Conservation (phyloP, 2,888 invertebrate species). For the Trichacis sp. region DNA sequence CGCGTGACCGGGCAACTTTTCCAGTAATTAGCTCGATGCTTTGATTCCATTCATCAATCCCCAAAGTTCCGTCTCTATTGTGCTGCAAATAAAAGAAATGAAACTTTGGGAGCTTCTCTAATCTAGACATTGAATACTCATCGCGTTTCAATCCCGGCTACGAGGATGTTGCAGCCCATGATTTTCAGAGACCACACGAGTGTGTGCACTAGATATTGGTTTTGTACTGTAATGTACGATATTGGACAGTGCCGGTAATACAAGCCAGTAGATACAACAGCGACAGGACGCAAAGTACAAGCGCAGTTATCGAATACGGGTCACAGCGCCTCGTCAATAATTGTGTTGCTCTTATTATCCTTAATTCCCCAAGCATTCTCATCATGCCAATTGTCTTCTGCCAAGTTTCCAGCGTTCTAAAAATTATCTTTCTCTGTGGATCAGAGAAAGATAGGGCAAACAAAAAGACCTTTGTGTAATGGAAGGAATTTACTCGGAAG, state of each 20-base stretch:
- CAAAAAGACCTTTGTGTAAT: too few relatives aligned
- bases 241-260: constrained; percentile 19
- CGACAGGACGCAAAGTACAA: constrained; percentile 20
- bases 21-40: too few relatives aligned
- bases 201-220: constrained; percentile 13
- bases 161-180: not conserved
- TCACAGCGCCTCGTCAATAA: constrained; percentile 62
- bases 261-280: constrained; percentile 14
- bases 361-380: not conserved
- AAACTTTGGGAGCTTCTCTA: not conserved
- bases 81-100: not conserved
- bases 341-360: constrained; percentile 41
- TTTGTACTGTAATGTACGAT: constrained; percentile 8
- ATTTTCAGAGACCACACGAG: constrained; percentile 7
- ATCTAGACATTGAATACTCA: not conserved
- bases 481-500: too few relatives aligned
- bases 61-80: not conserved
- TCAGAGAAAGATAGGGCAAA: not conserved
- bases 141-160: constrained; percentile 9
- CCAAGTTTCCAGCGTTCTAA: not conserved
- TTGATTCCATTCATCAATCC: too few relatives aligned
- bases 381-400: not conserved
- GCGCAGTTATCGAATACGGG: constrained; percentile 60
- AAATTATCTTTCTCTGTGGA: not conserved
- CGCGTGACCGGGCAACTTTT: not conserved